These are phyloP conservation scores for Isurus oxyrinchus DNA, from an alignment of 2,113 vertebrate genomes.

Conservation along the genomic window DNA sequence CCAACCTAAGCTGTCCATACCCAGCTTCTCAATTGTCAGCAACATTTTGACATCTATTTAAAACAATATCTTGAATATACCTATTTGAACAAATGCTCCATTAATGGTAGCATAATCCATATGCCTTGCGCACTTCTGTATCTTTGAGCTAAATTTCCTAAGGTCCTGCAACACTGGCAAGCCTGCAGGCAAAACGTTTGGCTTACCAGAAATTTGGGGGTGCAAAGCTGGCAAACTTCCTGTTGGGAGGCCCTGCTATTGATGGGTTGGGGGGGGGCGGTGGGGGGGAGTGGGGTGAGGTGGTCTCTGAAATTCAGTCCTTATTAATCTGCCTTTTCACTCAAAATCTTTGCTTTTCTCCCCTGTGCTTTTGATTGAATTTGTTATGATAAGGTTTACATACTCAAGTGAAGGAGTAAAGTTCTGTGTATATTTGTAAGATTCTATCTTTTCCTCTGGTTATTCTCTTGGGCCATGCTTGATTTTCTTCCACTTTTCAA, in stretches of 20 bases:
- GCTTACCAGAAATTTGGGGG: neutral
- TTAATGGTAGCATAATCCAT: neutral
- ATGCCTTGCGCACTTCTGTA: neutral
- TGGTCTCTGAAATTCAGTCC: neutral
- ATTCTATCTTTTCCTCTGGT: slow-evolving; percentile 35
- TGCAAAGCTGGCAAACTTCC: neutral
- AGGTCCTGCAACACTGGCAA: neutral
- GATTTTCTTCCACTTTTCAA: slow-evolving; percentile 36
- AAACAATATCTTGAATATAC: neutral
- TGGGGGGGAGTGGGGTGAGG: no score
- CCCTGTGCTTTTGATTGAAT: slow-evolving; percentile 32
- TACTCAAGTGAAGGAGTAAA: slow-evolving; percentile 33
- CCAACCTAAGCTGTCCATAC: neutral
- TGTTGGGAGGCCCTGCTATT: neutral
- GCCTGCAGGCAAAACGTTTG: neutral
- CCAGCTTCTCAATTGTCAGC: neutral
- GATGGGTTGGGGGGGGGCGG: neutral
- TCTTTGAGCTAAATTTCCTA: neutral
- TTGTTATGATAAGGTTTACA: slow-evolving; percentile 36
- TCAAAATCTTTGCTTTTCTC: slow-evolving; percentile 17
- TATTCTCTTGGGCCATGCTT: slow-evolving; percentile 29
- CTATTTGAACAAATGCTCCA: neutral
- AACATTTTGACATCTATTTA: neutral
- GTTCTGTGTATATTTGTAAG: slow-evolving; percentile 37
- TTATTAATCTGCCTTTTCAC: slow-evolving; percentile 16